These are phyloP conservation scores for Campoletis sonorensis DNA, from an alignment of 1,140 invertebrate species.

Conservation along the genomic window DNA sequence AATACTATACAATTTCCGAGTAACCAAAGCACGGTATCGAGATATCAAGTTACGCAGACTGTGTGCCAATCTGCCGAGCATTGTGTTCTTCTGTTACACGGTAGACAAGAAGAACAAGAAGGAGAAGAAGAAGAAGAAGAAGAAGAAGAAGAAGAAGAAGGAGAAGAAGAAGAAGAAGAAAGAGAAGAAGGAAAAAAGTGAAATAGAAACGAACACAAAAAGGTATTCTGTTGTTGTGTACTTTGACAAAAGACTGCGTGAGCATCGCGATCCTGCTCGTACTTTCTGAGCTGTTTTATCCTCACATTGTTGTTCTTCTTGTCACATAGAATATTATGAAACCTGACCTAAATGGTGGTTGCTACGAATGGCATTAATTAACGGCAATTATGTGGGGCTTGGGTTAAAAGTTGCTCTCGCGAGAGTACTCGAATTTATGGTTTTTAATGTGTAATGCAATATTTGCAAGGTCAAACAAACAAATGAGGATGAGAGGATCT, in stretches of 20 bases:
- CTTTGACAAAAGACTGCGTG: constrained; percentile 35
- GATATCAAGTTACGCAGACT: constrained; percentile 63
- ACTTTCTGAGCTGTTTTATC: constrained; percentile 26
- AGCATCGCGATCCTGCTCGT: constrained; percentile 53
- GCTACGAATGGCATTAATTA: constrained; percentile 8
- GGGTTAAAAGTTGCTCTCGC: not conserved
- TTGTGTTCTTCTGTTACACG: constrained; percentile 71
- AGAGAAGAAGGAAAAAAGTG: not conserved
- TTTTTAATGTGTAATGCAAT: not conserved
- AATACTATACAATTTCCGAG: constrained; percentile 45
- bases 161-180: not conserved
- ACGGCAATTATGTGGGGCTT: constrained; percentile 22
- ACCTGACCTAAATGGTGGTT: constrained; percentile 44
- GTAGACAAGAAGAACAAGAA: not conserved
- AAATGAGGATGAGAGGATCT: not conserved
- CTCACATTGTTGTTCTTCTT: constrained; percentile 45
- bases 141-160: not conserved
- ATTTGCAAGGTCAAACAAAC: constrained; percentile 2
- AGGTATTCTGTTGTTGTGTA: not conserved
- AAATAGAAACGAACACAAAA: not conserved
- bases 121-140: not conserved
- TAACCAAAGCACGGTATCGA: constrained; percentile 64
- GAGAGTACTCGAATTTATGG: not conserved
- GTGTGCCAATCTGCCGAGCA: constrained; percentile 52
- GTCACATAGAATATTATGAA: constrained; percentile 49